These are phyloP conservation scores for Pseudorhombus dupliciocellatus DNA, from an alignment of 2,113 vertebrate genomes.

Conservation along the genomic window DNA sequence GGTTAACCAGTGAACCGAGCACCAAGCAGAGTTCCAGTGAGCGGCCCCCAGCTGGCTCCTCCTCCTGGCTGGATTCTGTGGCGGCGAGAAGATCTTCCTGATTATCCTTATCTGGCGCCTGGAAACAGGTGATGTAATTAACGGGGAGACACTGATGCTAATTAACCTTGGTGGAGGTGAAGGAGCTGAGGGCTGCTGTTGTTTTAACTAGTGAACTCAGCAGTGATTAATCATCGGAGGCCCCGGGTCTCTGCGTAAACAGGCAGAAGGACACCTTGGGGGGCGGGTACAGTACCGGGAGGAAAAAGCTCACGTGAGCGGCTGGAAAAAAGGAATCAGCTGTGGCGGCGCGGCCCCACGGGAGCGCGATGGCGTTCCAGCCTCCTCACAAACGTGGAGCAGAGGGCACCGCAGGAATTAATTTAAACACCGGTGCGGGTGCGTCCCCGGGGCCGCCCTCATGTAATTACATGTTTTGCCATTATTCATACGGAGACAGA, in stretches of 20 bases:
- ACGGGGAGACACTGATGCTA: constrained; percentile 62
- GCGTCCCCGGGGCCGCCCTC: constrained; percentile 51
- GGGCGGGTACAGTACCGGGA: constrained; percentile 18
- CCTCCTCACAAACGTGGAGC: constrained; percentile 71
- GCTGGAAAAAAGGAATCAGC: constrained; percentile 3
- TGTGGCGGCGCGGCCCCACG: constrained; percentile 50
- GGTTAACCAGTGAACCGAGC: too few relatives aligned
- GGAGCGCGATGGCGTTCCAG: constrained; percentile 67
- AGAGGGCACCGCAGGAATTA: constrained; percentile 72
- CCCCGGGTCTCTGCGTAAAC: constrained; percentile 53
- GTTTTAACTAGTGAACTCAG: constrained; percentile 65
- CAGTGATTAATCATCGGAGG: constrained; percentile 73
- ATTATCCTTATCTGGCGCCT: constrained; percentile 52
- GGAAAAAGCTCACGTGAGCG: constrained; percentile 30
- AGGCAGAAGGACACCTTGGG: constrained; percentile 73
- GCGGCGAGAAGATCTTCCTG: constrained; percentile 64
- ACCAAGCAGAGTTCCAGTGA: neutral
- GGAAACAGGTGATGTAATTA: constrained; percentile 69
- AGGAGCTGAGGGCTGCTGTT: constrained; percentile 67
- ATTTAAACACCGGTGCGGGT: constrained; percentile 67
- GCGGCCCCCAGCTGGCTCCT: neutral
- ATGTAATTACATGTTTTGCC: constrained; percentile 76
- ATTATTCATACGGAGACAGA: constrained; percentile 72
- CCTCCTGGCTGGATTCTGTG: too few relatives aligned
- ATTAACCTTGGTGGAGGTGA: constrained; percentile 77